Conservation (phyloP, 2,797 vertebrate genomes). For the Muraenolepis orangiensis region DNA sequence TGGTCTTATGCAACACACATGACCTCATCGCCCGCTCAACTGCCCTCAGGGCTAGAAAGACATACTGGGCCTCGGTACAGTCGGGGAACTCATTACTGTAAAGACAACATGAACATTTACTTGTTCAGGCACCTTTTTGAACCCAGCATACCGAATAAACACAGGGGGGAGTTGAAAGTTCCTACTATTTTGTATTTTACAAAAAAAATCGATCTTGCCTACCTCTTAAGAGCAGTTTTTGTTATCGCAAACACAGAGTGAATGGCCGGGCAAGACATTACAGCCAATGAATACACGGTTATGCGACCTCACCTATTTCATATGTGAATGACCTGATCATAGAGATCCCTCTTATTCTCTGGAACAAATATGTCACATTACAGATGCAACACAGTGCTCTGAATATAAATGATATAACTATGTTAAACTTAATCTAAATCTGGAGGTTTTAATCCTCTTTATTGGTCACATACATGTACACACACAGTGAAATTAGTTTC, state of each 20-base stretch:
- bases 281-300: background rate
- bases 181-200: background rate
- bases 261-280: background rate
- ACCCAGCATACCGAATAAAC: background rate
- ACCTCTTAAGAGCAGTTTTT: background rate
- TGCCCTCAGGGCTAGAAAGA: background rate
- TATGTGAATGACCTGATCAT: background rate
- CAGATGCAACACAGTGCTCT: background rate
- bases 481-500: too few relatives aligned
- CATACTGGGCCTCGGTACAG: background rate
- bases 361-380: background rate
- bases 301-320: background rate
- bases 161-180: background rate
- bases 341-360: background rate
- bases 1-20: slow-evolving; percentile 40
- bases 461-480: too few relatives aligned
- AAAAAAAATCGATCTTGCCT: background rate
- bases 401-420: background rate
- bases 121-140: background rate
- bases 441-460: too few relatives aligned
- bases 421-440: too few relatives aligned
- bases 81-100: background rate
- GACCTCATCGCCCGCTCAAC: background rate
- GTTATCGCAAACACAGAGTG: background rate
- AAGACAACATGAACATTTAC: background rate